A percentile compares a stretch with the other conserved stretches of the same genome.
phyloP scores from a whole-genome alignment of 2,113 vertebrate species.

The Alectura lathami region DNA sequence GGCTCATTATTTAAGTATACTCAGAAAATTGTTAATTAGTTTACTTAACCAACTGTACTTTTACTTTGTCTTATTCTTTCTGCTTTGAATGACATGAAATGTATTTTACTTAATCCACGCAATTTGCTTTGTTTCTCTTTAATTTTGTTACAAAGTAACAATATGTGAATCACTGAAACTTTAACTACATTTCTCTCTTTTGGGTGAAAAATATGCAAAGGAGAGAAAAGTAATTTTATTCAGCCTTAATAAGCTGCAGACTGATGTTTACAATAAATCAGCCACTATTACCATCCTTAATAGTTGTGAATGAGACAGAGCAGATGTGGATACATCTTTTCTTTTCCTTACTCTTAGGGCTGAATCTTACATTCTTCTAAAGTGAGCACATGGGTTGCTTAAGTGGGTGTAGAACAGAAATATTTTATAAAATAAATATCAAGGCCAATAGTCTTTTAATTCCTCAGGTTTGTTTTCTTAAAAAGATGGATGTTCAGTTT shows the following conservation, averaged over 20 bases:
- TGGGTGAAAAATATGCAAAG: conserved; percentile 61
- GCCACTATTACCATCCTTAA: conserved; percentile 58
- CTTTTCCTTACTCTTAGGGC: background rate
- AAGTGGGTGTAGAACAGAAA: background rate
- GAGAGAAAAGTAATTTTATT: conserved; percentile 71
- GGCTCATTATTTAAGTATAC: conserved; percentile 61
- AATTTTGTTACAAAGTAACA: conserved; percentile 67
- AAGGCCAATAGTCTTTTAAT: conserved; percentile 18
- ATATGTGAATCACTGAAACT: conserved; percentile 57
- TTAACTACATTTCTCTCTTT: conserved; percentile 63
- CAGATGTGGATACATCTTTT: conserved; percentile 42
- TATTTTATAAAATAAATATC: background rate
- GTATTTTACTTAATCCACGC: conserved; percentile 60
- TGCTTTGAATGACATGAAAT: conserved; percentile 61
- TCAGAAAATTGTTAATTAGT: conserved; percentile 73
- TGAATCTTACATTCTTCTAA: background rate
- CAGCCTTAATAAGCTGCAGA: conserved; percentile 58
- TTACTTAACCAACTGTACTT: conserved; percentile 74
- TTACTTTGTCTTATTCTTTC: conserved; percentile 62
- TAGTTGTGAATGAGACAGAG: conserved; percentile 61
- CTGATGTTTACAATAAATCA: conserved; percentile 76
- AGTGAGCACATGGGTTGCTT: background rate
- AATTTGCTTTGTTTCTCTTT: conserved; percentile 69
- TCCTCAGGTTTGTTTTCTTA: background rate
- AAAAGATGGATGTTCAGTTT: background rate